phyloP scores from a whole-genome alignment of 2,797 vertebrate genomes.

The Hylomyscus alleni region DNA sequence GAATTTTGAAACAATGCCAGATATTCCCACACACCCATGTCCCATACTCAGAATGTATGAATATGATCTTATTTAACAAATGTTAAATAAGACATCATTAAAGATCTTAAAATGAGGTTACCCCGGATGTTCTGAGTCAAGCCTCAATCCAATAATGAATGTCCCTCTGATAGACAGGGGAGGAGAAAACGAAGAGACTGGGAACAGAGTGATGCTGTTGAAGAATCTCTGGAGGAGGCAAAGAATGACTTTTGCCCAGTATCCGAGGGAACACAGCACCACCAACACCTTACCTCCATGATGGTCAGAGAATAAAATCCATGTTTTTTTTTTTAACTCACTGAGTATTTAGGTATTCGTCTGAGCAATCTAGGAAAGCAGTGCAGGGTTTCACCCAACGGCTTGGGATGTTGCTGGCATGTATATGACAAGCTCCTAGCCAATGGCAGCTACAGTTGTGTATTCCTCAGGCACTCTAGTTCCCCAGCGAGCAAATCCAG shows the following conservation, averaged over 20 bases:
- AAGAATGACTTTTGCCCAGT: background rate
- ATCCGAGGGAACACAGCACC: background rate
- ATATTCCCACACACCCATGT: too few relatives aligned
- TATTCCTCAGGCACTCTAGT: background rate
- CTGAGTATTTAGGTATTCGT: background rate
- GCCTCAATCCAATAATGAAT: background rate
- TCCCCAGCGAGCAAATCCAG: background rate
- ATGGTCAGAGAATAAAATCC: background rate
- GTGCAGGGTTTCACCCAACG: background rate
- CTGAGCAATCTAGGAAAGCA: background rate
- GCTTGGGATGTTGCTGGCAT: background rate
- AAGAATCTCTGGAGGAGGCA: background rate
- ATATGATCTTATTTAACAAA: background rate
- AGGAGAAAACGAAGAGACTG: background rate
- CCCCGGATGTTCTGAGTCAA: background rate
- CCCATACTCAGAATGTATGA: background rate
- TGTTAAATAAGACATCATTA: background rate
- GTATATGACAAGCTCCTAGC: background rate
- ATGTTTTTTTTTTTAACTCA: constrained; percentile 4
- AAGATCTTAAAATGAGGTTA: background rate
- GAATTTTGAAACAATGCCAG: too few relatives aligned
- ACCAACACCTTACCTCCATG: background rate
- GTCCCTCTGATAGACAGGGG: background rate
- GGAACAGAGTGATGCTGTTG: background rate
- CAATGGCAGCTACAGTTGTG: background rate